Evolutionary conservation across 2,113 vertebrate genomes (phyloP).

Genomic region (Sarotherodon lohbergeri): DNA sequence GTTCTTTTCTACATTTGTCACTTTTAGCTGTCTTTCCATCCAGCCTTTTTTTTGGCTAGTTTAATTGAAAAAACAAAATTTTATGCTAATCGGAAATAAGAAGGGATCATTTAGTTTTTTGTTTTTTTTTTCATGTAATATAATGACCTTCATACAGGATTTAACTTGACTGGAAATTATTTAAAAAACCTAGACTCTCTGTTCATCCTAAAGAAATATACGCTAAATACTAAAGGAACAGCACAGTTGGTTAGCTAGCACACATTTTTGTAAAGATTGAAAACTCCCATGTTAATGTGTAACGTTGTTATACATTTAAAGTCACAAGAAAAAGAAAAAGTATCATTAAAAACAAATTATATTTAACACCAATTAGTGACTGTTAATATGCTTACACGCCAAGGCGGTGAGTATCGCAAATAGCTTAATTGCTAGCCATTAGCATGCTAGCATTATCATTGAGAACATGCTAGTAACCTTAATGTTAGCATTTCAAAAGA

Average conservation of each 20-base stretch:
- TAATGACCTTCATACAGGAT: background rate
- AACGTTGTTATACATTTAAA: background rate
- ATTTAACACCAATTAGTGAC: background rate
- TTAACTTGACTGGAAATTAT: background rate
- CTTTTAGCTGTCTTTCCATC: conserved; percentile 34
- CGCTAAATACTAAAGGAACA: background rate
- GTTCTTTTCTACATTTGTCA: background rate
- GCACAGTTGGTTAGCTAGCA: background rate
- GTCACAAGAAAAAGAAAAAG: background rate
- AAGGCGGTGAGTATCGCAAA: background rate
- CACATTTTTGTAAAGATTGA: background rate
- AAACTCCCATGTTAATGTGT: background rate
- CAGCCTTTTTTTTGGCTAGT: background rate
- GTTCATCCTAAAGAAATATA: background rate
- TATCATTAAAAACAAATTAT: background rate
- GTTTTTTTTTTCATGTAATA: background rate
- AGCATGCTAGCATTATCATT: background rate
- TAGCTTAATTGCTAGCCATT: background rate
- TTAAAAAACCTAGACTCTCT: background rate
- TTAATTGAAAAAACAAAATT: background rate
- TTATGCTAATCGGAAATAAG: background rate
- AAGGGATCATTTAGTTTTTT: background rate
- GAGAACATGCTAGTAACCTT: background rate
- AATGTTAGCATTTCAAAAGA: background rate
- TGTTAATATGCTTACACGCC: rapidly evolving